These are phyloP conservation scores for Melinaea marsaeus DNA, from an alignment of 2,888 invertebrate genomes.

Conservation along the genomic window DNA sequence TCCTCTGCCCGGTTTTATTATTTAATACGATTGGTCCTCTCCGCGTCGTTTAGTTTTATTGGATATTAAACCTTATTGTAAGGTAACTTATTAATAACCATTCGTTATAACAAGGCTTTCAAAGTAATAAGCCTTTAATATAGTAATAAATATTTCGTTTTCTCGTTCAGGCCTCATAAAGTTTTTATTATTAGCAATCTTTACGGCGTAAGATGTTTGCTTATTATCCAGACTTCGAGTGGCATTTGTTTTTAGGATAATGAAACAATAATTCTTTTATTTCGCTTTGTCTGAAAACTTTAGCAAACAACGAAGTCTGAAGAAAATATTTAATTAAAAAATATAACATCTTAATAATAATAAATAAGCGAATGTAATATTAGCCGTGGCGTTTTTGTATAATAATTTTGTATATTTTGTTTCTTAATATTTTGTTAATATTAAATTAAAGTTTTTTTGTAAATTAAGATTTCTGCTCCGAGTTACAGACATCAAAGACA, in stretches of 20 bases:
- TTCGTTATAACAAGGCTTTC: constrained; percentile 17
- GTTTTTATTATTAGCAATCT: constrained; percentile 11
- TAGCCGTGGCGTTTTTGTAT: neutral
- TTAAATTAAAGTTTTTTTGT: no score
- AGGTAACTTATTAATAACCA: constrained; percentile 22
- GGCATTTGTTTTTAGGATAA: constrained; percentile 11
- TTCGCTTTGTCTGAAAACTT: constrained; percentile 26
- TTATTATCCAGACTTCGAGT: constrained; percentile 9
- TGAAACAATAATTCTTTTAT: constrained; percentile 25
- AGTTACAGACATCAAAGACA: neutral
- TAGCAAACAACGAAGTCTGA: constrained; percentile 29
- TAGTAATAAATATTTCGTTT: constrained; percentile 14
- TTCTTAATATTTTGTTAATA: no score
- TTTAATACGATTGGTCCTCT: constrained; percentile 29
- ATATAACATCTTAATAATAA: constrained; percentile 26
- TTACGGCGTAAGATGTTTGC: constrained; percentile 1
- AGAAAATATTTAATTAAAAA: constrained; percentile 37
- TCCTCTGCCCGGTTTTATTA: constrained; percentile 29
- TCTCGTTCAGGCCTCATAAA: constrained; percentile 9
- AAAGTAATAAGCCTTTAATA: constrained; percentile 21
- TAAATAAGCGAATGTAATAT: neutral
- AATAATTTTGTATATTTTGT: no score
- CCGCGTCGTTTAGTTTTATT: constrained; percentile 30
- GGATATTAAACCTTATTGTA: constrained; percentile 28
- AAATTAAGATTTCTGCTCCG: neutral